Conservation (phyloP, 2,888 invertebrate species). For the Cephus nigrinus region DNA sequence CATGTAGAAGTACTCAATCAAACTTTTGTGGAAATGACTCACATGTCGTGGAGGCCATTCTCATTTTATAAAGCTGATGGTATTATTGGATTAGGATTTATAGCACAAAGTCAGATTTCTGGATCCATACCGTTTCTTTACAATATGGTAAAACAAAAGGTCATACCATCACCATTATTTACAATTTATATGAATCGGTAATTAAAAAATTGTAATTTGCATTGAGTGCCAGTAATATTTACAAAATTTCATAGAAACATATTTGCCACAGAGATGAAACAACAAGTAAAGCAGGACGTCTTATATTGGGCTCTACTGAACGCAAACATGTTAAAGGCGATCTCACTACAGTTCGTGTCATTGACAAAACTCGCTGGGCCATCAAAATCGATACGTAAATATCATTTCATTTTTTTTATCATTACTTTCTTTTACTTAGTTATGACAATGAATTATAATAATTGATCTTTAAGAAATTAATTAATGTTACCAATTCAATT, state of each 20-base stretch:
- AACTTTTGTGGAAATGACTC: slow-evolving; percentile 78
- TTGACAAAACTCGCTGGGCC: slow-evolving; percentile 75
- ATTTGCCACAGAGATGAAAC: slow-evolving; percentile 68
- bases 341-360: slow-evolving; percentile 73
- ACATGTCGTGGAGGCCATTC: slow-evolving; percentile 73
- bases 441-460: neutral
- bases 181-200: slow-evolving; percentile 79
- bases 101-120: slow-evolving; percentile 67
- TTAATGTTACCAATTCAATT: slow-evolving; percentile 9
- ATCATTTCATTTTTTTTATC: slow-evolving; percentile 14
- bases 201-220: neutral
- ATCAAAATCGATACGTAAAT: slow-evolving; percentile 75
- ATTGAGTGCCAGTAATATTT: neutral
- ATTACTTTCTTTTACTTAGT: neutral
- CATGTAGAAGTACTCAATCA: slow-evolving; percentile 71
- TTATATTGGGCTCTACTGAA: slow-evolving; percentile 75
- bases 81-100: slow-evolving; percentile 75
- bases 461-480: neutral
- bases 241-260: neutral
- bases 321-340: slow-evolving; percentile 72
- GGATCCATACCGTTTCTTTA: slow-evolving; percentile 75
- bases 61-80: slow-evolving; percentile 78
- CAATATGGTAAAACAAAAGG: slow-evolving; percentile 71
- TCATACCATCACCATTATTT: slow-evolving; percentile 70
- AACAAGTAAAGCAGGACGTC: slow-evolving; percentile 69